These are phyloP conservation scores for Galemys pyrenaicus DNA, from an alignment of 2,113 vertebrate genomes.

Conservation along the genomic window DNA sequence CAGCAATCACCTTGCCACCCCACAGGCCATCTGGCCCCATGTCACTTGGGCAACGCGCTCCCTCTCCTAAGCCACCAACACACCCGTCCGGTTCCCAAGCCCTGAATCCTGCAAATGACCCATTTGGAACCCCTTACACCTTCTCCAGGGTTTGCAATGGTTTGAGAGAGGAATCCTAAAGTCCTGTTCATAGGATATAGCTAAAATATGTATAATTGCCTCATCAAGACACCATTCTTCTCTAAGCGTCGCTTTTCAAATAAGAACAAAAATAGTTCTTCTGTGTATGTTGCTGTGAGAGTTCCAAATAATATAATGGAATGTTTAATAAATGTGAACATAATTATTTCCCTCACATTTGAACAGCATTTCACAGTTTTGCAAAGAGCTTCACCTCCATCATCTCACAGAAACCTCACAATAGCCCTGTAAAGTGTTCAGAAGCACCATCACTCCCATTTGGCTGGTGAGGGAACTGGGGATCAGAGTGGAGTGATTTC, in stretches of 20 bases:
- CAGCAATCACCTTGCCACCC: neutral
- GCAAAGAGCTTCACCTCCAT: neutral
- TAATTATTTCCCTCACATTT: neutral
- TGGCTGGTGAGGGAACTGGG: neutral
- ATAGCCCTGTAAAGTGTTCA: neutral
- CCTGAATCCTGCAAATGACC: neutral
- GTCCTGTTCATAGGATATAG: neutral
- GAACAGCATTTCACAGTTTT: neutral
- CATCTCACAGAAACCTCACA: neutral
- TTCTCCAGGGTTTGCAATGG: neutral
- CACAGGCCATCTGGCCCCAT: rapidly evolving
- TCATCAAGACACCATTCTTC: neutral
- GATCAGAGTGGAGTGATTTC: neutral
- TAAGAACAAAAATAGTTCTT: neutral
- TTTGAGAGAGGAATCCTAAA: neutral
- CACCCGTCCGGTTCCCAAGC: neutral
- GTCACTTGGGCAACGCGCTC: neutral
- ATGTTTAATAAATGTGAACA: neutral
- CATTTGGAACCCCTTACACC: neutral
- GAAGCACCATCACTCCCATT: neutral
- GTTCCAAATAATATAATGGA: neutral
- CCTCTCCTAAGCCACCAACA: neutral
- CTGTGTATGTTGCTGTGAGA: neutral
- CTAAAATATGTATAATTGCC: neutral
- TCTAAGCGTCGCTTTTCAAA: neutral